A percentile compares a stretch with the other conserved stretches of the same genome.
Conservation (phyloP, 92 coral and sea anemone genomes). For the Micromussa lordhowensis region DNA sequence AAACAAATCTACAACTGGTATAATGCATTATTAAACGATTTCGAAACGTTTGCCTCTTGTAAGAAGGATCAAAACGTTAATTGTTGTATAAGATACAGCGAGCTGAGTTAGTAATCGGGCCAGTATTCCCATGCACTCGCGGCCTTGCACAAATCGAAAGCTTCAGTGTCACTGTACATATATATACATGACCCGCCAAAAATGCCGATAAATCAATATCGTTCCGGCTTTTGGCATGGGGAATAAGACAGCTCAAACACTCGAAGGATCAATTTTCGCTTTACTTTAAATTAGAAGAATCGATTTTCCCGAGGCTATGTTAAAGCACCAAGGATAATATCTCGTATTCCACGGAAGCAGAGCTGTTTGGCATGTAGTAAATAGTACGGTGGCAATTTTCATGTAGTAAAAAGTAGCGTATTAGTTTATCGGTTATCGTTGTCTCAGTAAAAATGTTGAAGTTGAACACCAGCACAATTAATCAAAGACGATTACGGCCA, state of each 20-base stretch:
- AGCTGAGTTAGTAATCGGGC: not conserved
- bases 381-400: too few species aligned
- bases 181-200: not conserved
- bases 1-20: slow-evolving; percentile 35
- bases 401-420: not conserved
- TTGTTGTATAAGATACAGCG: not conserved
- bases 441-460: not conserved
- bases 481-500: not conserved
- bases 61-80: not conserved
- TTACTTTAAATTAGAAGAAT: not conserved
- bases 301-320: not conserved
- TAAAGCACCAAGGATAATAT: not conserved
- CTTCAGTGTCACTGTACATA: not conserved
- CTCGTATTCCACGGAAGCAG: not conserved
- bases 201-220: not conserved
- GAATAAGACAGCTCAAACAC: not conserved
- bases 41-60: not conserved
- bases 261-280: not conserved
- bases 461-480: not conserved
- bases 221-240: not conserved
- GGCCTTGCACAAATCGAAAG: not conserved
- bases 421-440: not conserved
- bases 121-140: not conserved
- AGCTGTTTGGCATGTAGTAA: not conserved
- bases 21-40: slow-evolving; percentile 34